Conservation (phyloP, 2,113 vertebrate species). For the Colossoma macropomum region DNA sequence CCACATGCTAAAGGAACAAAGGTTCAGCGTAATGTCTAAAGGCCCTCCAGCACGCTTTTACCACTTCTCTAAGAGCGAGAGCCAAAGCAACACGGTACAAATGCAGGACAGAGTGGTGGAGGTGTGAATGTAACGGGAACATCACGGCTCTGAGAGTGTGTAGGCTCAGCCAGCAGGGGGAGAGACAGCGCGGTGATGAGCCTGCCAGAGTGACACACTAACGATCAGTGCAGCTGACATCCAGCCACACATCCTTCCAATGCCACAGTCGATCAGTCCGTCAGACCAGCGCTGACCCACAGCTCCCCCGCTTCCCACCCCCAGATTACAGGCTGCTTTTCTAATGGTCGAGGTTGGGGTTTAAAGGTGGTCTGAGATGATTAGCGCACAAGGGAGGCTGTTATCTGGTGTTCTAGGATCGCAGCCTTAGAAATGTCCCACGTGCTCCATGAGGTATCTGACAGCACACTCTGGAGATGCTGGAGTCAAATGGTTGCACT, state of each 20-base stretch:
- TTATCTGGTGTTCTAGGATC: background rate
- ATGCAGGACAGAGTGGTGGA: background rate
- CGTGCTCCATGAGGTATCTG: slow-evolving; percentile 31
- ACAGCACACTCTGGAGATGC: background rate
- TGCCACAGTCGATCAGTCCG: background rate
- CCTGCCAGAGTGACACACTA: slow-evolving; percentile 20
- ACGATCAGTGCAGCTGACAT: slow-evolving; percentile 31
- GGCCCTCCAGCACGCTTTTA: background rate
- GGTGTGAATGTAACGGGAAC: slow-evolving; percentile 34
- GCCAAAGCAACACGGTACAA: background rate
- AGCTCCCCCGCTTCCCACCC: background rate
- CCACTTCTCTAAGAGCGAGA: slow-evolving; percentile 5
- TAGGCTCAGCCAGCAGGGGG: slow-evolving; percentile 1
- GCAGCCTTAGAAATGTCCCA: background rate
- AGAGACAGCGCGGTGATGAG: background rate
- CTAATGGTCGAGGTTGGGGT: background rate
- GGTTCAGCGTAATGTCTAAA: background rate
- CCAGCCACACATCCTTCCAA: slow-evolving; percentile 13
- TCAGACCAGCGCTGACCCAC: background rate
- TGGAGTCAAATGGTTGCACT: background rate
- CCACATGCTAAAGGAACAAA: background rate
- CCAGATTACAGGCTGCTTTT: background rate
- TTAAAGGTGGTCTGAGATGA: background rate
- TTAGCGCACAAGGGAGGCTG: background rate
- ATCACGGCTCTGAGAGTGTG: background rate